Conservation (phyloP, 2,113 vertebrate genomes). For the Heterochromis multidens region DNA sequence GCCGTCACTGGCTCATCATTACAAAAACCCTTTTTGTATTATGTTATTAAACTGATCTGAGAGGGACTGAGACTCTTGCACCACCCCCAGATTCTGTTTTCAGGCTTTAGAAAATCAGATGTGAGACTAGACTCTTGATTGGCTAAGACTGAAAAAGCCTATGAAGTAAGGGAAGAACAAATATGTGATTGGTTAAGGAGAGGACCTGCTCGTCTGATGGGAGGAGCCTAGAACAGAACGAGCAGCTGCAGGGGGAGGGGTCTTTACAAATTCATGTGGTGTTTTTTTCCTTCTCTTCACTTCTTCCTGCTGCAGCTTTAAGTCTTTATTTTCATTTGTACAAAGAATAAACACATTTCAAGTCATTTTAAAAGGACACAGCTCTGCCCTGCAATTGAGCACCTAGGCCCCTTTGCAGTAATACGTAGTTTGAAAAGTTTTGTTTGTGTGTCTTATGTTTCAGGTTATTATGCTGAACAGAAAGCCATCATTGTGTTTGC, state of each 20-base stretch:
- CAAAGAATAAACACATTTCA: no score
- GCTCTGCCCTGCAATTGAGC: no score
- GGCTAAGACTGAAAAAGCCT: not conserved
- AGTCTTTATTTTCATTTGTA: no score
- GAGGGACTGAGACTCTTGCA: not conserved
- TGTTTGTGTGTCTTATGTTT: not conserved
- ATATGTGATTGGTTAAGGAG: not conserved
- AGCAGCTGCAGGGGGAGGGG: no score
- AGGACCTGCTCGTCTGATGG: not conserved
- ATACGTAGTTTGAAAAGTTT: not conserved
- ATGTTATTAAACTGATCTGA: not conserved
- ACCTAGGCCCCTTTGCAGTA: no score
- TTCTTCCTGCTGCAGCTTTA: no score
- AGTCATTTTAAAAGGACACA: no score
- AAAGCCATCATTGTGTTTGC: conserved; percentile 99
- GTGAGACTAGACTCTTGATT: not conserved
- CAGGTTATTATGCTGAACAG: conserved; percentile 95
- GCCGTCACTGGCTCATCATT: no score
- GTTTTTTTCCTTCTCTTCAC: no score
- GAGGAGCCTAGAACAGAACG: not conserved
- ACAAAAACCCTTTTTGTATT: no score
- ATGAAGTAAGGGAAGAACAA: not conserved
- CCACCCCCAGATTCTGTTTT: not conserved
- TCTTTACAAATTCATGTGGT: no score
- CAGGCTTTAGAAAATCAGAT: not conserved